These are phyloP conservation scores for Bombus waltoni DNA, from an alignment of 1,140 invertebrate species.

Conservation along the genomic window DNA sequence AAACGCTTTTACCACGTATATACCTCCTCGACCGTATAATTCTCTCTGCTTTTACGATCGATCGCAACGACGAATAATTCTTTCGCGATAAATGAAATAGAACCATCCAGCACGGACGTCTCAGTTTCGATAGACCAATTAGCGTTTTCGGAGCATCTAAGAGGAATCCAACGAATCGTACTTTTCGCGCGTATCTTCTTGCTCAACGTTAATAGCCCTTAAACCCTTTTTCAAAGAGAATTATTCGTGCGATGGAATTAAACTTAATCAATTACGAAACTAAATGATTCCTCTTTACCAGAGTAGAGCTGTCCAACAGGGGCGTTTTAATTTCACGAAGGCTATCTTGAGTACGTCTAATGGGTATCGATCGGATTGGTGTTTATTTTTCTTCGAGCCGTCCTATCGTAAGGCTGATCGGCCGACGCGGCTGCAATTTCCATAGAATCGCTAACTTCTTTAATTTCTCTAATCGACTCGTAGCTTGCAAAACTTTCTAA, in stretches of 20 bases:
- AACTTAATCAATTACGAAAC: neutral
- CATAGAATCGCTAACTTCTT: slow-evolving; percentile 13
- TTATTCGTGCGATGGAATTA: neutral
- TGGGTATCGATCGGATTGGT: neutral
- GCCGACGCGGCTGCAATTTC: neutral
- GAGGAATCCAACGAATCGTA: neutral
- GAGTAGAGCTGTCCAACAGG: neutral
- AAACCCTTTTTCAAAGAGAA: neutral
- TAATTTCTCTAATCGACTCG: slow-evolving; percentile 37
- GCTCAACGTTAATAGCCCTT: too few relatives aligned
- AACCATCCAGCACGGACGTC: neutral
- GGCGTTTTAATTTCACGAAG: neutral
- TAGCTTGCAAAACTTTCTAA: too few relatives aligned
- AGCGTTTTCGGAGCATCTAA: neutral
- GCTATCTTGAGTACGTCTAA: neutral
- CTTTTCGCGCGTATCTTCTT: neutral
- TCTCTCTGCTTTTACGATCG: neutral
- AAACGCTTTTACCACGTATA: too few relatives aligned
- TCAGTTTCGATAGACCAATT: neutral
- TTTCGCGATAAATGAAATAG: neutral
- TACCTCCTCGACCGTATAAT: neutral
- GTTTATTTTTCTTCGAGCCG: slow-evolving; percentile 17
- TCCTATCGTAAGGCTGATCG: slow-evolving; percentile 5
- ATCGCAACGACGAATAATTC: neutral
- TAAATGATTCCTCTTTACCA: neutral